phyloP scores from a whole-genome alignment of 2,888 invertebrate species.

The Electrophaes corylata region DNA sequence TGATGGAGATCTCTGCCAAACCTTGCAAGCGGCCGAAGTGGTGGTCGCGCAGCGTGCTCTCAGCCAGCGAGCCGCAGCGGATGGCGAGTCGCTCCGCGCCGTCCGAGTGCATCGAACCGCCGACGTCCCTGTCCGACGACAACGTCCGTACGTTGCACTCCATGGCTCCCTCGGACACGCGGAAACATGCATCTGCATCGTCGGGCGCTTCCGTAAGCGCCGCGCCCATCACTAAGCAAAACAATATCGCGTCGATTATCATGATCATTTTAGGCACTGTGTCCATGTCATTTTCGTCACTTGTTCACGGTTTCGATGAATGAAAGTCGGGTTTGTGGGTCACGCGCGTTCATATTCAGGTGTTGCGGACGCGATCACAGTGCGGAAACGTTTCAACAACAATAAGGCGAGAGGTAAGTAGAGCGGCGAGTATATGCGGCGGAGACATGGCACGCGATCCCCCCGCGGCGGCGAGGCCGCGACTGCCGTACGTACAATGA shows the following conservation, averaged over 20 bases:
- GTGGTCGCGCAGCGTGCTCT: constrained; percentile 90
- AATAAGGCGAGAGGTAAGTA: constrained; percentile 64
- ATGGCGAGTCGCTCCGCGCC: constrained; percentile 90
- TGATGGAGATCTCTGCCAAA: constrained; percentile 90
- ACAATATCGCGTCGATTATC: constrained; percentile 80
- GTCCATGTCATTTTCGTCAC: constrained; percentile 80
- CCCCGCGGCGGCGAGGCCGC: constrained; percentile 76
- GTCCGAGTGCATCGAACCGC: constrained; percentile 86
- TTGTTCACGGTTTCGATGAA: constrained; percentile 65
- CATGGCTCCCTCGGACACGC: constrained; percentile 71
- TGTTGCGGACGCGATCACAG: constrained; percentile 59
- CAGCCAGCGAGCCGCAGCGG: constrained; percentile 86
- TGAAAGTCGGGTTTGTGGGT: constrained; percentile 58
- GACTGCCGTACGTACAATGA: constrained; percentile 74
- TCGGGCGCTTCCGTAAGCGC: constrained; percentile 79
- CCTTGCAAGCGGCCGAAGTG: constrained; percentile 90
- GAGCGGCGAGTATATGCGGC: constrained; percentile 53
- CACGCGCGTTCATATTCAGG: constrained; percentile 70
- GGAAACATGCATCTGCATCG: constrained; percentile 75
- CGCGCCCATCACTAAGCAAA: constrained; percentile 83
- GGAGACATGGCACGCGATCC: constrained; percentile 62
- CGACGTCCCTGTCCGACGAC: constrained; percentile 87
- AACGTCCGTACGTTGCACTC: constrained; percentile 88
- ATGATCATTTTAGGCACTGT: constrained; percentile 82
- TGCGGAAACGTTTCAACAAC: constrained; percentile 64